Evolutionary conservation across 2,113 vertebrate genomes (phyloP), one percentile per base, ranked within the genome.

Genomic region (Melanocharis versteri): DNA sequence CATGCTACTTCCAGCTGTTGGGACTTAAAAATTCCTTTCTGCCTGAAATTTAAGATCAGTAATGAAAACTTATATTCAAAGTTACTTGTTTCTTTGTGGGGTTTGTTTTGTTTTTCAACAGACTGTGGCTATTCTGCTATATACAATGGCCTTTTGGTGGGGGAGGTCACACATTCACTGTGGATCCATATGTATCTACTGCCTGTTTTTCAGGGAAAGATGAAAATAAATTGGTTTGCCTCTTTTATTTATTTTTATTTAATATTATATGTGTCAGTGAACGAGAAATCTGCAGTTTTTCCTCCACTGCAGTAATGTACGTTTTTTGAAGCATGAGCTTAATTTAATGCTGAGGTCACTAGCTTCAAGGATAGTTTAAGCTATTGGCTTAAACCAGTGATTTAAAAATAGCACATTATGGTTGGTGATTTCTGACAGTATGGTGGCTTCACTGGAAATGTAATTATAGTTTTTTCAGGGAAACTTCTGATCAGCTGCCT

Each of bases 151-250:
- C 40, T 78, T 68, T 78, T 12, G 7, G 4, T 40, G 37, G 35
- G 3, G 22, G 26, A 50, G 39, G 21, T 75, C 33, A 11, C 0
- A 0, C 23, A 6, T 40, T 81, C 19, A 2, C 15, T 60, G 0
- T 75, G 23, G 22, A 40, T 72, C 37, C 17, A 1, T 61, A 4
- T 14, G 8, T 39, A 11, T 69, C 7, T n/a, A 30, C n/a, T n/a
- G n/a, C 24, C 14, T 62, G 28, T 6, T 65, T 90, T 78, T 33
- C 28, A 71, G 18, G 17, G 40, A 40, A 73, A 71, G 53, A 22
- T 60, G 51, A 22, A 75, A 87, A 68, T 35, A 24, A 57, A 70
- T 42, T 9, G 13, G 1, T 47, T 65, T 58, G 1, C 1, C 9
- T 80, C 7, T 87, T 82, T 45, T 13, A 64, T 37, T 44, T 65